These are phyloP conservation scores for Atrina japonica DNA, from an alignment of 2,888 invertebrate genomes.

Conservation along the genomic window DNA sequence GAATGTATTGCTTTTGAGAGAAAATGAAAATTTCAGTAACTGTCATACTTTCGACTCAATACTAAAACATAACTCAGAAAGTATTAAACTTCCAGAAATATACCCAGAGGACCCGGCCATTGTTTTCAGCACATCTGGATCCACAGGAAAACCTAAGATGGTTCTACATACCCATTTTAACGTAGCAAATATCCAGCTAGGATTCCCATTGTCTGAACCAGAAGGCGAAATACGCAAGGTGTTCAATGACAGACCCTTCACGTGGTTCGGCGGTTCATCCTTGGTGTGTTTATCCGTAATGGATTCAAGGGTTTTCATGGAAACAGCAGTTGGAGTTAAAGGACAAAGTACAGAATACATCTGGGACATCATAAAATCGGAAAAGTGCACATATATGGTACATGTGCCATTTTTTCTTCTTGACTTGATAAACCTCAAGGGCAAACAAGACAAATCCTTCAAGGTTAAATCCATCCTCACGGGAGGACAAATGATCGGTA, in stretches of 20 bases:
- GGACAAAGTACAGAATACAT: not conserved
- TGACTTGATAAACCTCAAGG: conserved; percentile 13
- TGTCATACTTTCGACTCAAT: not conserved
- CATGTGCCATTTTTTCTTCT: conserved; percentile 18
- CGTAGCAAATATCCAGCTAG: conserved; percentile 2
- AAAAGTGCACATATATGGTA: conserved; percentile 14
- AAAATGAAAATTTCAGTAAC: not conserved
- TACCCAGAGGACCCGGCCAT: conserved; percentile 24
- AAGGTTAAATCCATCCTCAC: conserved; percentile 9
- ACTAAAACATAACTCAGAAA: not conserved
- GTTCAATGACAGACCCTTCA: conserved; percentile 27
- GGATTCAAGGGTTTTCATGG: conserved; percentile 18
- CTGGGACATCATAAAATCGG: conserved; percentile 25
- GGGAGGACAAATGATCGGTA: conserved; percentile 22
- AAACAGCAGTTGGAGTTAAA: conserved; percentile 4
- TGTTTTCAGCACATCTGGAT: conserved; percentile 31
- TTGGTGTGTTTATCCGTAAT: not conserved
- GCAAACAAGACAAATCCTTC: not conserved
- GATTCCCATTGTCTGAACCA: not conserved
- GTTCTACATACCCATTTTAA: conserved; percentile 23
- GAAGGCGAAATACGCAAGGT: not conserved
- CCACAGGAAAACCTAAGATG: conserved; percentile 35
- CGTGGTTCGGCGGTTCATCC: conserved; percentile 27
- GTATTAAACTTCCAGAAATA: conserved; percentile 1
- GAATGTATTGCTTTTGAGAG: conserved; percentile 3